Percentiles rank a stretch among this genome's conserved stretches.
These are phyloP conservation scores for Epistrophella euchroma DNA, from an alignment of 2,888 invertebrate species.

Conservation along the genomic window DNA sequence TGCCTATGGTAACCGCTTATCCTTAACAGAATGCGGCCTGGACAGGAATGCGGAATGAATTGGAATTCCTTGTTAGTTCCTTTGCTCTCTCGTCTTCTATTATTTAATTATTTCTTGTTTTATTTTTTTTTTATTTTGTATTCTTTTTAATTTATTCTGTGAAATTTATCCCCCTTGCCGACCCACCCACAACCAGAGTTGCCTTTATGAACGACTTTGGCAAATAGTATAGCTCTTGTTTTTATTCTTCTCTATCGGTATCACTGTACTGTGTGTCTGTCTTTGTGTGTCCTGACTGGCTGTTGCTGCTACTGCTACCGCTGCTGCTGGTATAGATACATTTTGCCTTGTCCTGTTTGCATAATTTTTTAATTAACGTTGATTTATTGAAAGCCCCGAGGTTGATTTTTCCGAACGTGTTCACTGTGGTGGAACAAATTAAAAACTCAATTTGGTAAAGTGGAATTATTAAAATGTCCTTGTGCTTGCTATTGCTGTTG, in stretches of 20 bases:
- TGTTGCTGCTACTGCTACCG: not conserved
- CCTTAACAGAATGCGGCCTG: conserved; percentile 31
- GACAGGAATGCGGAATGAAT: conserved; percentile 33
- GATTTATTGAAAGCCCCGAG: conserved; percentile 68
- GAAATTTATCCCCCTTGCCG: conserved; percentile 14
- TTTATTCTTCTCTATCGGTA: conserved; percentile 7
- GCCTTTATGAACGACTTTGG: conserved; percentile 8
- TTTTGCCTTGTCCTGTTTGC: conserved; percentile 71
- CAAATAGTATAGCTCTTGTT: not conserved
- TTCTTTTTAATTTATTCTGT: conserved; percentile 24
- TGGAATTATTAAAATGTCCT: conserved; percentile 74
- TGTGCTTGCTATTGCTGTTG: conserved; percentile 15
- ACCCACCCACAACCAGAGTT: not conserved
- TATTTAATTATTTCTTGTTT: conserved; percentile 64
- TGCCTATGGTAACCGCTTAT: conserved; percentile 34
- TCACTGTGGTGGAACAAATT: conserved; percentile 70
- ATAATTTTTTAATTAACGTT: conserved; percentile 76
- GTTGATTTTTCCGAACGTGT: conserved; percentile 72
- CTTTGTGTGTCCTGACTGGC: not conserved
- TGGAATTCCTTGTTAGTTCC: conserved; percentile 23
- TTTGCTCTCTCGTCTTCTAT: conserved; percentile 44
- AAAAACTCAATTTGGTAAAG: conserved; percentile 73
- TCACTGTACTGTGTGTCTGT: conserved; percentile 17
- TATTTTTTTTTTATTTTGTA: conserved; percentile 7
- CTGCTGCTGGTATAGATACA: conserved; percentile 11